These are phyloP conservation scores for Pseudopleuronectes americanus DNA, from an alignment of 2,797 vertebrate genomes.

Conservation along the genomic window DNA sequence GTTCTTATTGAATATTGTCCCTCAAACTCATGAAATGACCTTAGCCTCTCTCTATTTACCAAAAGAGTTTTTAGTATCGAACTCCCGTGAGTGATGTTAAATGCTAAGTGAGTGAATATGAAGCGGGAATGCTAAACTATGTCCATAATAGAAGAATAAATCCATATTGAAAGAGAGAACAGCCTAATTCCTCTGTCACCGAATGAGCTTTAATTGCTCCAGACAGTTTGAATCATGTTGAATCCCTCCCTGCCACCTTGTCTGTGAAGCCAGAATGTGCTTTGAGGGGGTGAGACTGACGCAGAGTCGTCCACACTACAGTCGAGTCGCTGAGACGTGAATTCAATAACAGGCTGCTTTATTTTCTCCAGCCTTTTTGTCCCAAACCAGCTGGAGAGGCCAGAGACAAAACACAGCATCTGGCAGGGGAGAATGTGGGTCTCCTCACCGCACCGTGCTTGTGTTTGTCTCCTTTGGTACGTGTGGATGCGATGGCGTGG, in stretches of 20 bases:
- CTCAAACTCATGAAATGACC: conserved; percentile 36
- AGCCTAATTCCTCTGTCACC: conserved; percentile 10
- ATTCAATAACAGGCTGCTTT: conserved; percentile 43
- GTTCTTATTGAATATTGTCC: conserved; percentile 16
- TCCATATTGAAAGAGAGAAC: conserved; percentile 16
- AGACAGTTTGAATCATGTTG: conserved; percentile 28
- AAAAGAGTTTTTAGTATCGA: conserved; percentile 16
- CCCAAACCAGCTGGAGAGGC: conserved; percentile 58
- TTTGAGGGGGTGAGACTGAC: conserved; percentile 16
- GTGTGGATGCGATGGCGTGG: conserved; percentile 31
- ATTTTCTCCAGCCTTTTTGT: conserved; percentile 52
- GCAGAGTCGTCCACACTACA: conserved; percentile 8
- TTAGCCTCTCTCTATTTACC: conserved; percentile 22
- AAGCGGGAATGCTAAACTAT: conserved; percentile 23
- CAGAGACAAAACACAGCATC: conserved; percentile 67
- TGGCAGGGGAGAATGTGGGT: conserved; percentile 48
- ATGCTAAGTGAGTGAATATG: conserved; percentile 33
- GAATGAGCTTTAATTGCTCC: conserved; percentile 15
- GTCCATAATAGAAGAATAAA: conserved; percentile 15
- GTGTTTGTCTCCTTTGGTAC: conserved; percentile 38
- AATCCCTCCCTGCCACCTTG: conserved; percentile 22
- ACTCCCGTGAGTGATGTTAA: conserved; percentile 23
- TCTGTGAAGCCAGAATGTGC: conserved; percentile 31
- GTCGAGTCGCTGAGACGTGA: conserved; percentile 45
- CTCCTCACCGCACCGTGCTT: conserved; percentile 7